Conservation (phyloP, 2,113 vertebrate genomes). For the Xiphias gladius region DNA sequence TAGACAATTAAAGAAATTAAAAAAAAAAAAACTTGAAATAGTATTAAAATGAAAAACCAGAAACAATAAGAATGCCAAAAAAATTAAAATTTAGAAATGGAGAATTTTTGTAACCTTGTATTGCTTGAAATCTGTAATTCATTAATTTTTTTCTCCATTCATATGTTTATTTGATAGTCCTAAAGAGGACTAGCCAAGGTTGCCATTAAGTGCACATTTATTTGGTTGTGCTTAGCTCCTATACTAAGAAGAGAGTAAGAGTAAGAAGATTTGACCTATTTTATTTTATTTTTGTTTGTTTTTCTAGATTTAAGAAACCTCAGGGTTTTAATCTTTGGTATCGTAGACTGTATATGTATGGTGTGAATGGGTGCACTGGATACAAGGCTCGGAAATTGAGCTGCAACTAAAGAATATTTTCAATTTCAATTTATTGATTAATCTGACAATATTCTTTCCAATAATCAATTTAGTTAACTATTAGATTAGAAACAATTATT, state of each 20-base stretch:
- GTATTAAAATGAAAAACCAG: too few relatives aligned
- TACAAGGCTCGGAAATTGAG: too few relatives aligned
- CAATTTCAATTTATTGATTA: too few relatives aligned
- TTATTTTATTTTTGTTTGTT: background rate
- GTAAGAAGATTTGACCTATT: too few relatives aligned
- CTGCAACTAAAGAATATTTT: too few relatives aligned
- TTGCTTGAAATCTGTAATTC: background rate
- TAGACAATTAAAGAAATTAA: too few relatives aligned
- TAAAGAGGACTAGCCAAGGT: background rate
- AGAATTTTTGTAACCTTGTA: background rate
- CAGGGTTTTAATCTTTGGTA: background rate
- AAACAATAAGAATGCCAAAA: too few relatives aligned
- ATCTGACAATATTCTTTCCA: too few relatives aligned
- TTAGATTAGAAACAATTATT: too few relatives aligned
- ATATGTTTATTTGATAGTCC: background rate
- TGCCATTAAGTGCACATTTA: background rate
- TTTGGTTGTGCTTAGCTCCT: background rate
- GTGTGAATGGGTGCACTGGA: too few relatives aligned
- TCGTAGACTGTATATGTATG: background rate
- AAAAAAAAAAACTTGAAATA: too few relatives aligned
- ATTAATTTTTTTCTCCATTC: background rate
- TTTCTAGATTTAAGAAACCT: background rate
- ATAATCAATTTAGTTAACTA: too few relatives aligned
- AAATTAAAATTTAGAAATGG: background rate
- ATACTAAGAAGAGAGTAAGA: background rate